phyloP scores from a whole-genome alignment of 2,797 vertebrate species.

The Mormyrops boulengeri region DNA sequence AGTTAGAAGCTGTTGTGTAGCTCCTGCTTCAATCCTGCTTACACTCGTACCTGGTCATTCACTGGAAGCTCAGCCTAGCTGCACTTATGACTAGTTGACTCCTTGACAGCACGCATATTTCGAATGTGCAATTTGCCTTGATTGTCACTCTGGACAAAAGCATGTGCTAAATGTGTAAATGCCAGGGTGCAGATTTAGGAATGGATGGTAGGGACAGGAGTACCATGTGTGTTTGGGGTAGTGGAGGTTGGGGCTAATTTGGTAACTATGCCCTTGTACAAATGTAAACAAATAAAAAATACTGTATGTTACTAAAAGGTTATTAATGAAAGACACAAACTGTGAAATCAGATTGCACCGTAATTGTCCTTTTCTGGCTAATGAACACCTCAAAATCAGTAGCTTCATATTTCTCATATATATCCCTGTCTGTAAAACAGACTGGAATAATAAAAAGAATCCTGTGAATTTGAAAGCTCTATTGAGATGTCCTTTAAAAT shows the following conservation, averaged over 20 bases:
- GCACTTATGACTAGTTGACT: background rate
- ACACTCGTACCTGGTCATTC: background rate
- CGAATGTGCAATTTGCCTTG: background rate
- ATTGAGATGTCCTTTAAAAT: slow-evolving; percentile 75
- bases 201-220: background rate
- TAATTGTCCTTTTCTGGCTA: background rate
- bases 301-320: background rate
- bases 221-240: background rate
- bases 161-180: background rate
- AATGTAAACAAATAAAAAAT: background rate
- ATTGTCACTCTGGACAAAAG: background rate
- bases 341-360: background rate
- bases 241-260: background rate
- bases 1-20: background rate
- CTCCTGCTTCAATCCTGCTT: background rate
- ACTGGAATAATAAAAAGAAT: slow-evolving; percentile 60
- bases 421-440: slow-evolving; percentile 64
- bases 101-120: background rate
- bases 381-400: slow-evolving; percentile 49
- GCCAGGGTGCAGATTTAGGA: background rate
- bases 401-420: slow-evolving; percentile 60
- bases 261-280: background rate
- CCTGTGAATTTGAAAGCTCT: slow-evolving; percentile 44
- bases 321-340: background rate
- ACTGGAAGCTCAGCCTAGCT: background rate